A percentile compares a stretch with the other conserved stretches of the same genome.
Conservation (phyloP, 2,113 vertebrate genomes). For the Lanius ludovicianus region DNA sequence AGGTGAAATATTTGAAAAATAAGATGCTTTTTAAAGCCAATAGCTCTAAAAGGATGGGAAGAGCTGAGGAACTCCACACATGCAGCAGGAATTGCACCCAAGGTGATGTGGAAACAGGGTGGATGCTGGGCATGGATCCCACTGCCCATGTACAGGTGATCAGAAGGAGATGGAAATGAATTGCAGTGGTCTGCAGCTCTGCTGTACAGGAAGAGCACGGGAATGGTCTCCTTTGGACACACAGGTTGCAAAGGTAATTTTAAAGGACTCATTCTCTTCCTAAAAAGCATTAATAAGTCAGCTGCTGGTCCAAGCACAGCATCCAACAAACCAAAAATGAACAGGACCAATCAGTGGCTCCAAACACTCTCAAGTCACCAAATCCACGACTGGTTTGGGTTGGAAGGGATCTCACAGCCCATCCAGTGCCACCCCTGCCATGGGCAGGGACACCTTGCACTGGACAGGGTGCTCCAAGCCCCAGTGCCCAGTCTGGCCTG, state of each 20-base stretch:
- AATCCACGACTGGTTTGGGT: background rate
- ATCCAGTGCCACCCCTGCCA: background rate
- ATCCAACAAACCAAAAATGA: background rate
- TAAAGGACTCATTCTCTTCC: background rate
- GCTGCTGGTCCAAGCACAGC: background rate
- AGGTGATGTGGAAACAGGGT: background rate
- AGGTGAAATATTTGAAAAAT: background rate
- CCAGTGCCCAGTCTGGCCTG: fast-evolving
- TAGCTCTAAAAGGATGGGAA: background rate
- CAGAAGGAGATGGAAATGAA: background rate
- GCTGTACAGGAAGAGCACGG: fast-evolving
- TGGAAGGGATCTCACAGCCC: background rate
- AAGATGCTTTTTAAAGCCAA: background rate
- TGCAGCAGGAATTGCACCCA: background rate
- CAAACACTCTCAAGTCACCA: background rate
- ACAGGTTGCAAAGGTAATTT: background rate
- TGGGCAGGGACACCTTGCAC: background rate
- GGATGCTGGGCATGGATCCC: background rate
- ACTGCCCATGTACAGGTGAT: fast-evolving
- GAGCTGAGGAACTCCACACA: background rate
- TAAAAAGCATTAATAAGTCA: background rate
- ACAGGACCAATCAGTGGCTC: fast-evolving
- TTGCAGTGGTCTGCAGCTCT: background rate
- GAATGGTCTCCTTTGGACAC: background rate
- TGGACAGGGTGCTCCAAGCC: background rate